Evolutionary conservation across 2,797 vertebrate genomes (phyloP).

Genomic region (Ctenochaetus hawaiiensis): DNA sequence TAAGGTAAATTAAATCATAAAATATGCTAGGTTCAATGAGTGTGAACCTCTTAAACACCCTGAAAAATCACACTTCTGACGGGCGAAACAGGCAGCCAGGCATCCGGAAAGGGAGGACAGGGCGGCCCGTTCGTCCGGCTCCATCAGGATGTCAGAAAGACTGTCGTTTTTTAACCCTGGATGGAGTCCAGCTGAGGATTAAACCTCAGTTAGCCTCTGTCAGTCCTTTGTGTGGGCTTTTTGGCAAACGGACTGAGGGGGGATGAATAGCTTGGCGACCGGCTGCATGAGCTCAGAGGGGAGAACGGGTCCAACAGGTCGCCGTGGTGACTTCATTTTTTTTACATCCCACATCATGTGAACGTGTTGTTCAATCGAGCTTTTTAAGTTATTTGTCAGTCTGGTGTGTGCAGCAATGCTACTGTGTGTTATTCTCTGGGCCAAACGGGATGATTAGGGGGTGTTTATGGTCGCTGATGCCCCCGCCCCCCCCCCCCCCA

Average conservation of each 20-base stretch:
- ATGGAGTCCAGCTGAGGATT: conserved; percentile 79
- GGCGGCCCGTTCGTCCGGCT: conserved; percentile 58
- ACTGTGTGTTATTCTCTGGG: conserved; percentile 58
- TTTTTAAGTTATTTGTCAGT: conserved; percentile 17
- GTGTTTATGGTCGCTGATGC: conserved; percentile 53
- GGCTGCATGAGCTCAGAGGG: conserved; percentile 19
- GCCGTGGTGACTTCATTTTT: conserved; percentile 30
- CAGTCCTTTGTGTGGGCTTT: conserved; percentile 73
- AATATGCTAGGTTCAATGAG: background rate
- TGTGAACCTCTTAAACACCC: conserved; percentile 1
- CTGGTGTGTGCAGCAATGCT: conserved; percentile 38
- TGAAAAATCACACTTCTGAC: conserved; percentile 14
- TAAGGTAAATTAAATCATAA: background rate
- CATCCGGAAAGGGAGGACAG: conserved; percentile 54
- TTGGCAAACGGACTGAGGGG: conserved; percentile 52
- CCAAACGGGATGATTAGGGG: conserved; percentile 35
- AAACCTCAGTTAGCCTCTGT: conserved; percentile 72
- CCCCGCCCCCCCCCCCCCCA: conserved; percentile 9
- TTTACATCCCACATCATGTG: conserved; percentile 14
- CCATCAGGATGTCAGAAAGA: conserved; percentile 62
- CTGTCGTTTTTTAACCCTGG: conserved; percentile 69
- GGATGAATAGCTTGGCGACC: conserved; percentile 29
- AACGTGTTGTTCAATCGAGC: conserved; percentile 13
- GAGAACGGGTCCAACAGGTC: conserved; percentile 3
- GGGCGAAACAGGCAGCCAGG: conserved; percentile 32